phyloP scores from a whole-genome alignment of 2,888 invertebrate species.

The Xestia ashworthii region DNA sequence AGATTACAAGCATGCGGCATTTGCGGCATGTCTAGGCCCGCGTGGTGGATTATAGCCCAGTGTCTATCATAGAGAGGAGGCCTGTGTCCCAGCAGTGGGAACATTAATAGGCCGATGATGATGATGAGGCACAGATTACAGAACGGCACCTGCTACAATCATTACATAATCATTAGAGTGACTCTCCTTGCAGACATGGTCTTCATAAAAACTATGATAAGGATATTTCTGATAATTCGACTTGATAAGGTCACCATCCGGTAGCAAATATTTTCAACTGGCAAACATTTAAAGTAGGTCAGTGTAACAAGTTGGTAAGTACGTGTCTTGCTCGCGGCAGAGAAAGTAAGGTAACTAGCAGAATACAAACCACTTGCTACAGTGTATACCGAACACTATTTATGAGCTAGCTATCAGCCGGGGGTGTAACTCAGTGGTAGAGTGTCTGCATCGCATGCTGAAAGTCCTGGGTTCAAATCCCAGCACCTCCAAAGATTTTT shows the following conservation, averaged over 20 bases:
- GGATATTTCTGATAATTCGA: background rate
- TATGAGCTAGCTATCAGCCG: conserved; percentile 13
- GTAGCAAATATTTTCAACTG: background rate
- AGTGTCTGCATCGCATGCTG: conserved; percentile 93
- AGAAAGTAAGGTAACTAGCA: conserved; percentile 46
- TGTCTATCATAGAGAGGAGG: too few relatives aligned
- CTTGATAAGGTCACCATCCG: background rate
- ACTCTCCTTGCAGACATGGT: background rate
- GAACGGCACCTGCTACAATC: background rate
- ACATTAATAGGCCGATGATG: too few relatives aligned
- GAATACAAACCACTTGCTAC: conserved; percentile 47
- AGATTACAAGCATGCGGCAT: too few relatives aligned
- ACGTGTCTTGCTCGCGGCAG: conserved; percentile 32
- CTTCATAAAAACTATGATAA: background rate
- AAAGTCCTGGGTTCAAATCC: conserved; percentile 93
- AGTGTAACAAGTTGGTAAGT: background rate
- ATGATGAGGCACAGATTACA: background rate
- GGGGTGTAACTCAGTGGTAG: conserved; percentile 90
- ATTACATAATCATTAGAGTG: background rate
- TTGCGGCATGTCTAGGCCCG: too few relatives aligned
- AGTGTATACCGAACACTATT: conserved; percentile 18
- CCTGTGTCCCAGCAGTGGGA: too few relatives aligned
- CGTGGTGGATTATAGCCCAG: too few relatives aligned
- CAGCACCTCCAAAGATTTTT: conserved; percentile 88
- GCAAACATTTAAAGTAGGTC: background rate